Evolutionary conservation across 2,797 vertebrate species (phyloP), one percentile per base, ranked within the genome.

Genomic region (Chiroxiphia lanceolata): DNA sequence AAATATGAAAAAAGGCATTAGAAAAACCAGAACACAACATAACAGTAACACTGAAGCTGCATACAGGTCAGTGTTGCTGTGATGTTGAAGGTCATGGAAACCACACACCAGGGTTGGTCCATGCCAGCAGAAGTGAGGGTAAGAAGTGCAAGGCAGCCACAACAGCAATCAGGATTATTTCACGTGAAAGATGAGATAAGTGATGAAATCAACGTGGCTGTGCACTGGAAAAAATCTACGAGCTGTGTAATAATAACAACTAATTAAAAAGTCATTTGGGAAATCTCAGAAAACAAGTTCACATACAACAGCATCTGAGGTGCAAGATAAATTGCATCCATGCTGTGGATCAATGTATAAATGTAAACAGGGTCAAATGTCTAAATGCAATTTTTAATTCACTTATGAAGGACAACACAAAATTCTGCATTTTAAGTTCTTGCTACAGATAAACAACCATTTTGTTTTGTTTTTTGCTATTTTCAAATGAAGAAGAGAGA

Each of bases 251-350:
- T 57, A 81, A 50, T 21, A 89, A 77, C 27, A 82, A 36, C 15
- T 67, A 69, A 90, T 93, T 84, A 88, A 90, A 80, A 77, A 82
- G 70, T 63, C 72, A 76, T 88, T 79, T 91, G 47, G 70, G 69
- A 96, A 82, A 59, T 38, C 70, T 69, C 59, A 51, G 89, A 86
- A 51, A 42, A 56, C 20, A 78, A 65, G 64, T 64, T 77, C 36
- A 29, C 61, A 34, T 16, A 79, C n/a, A 68, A 57, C 0, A 40
- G 51, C 8, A 69, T 25, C 38, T 1, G 1, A 77, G 34, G n/a
- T 15, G 27, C 0, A 6, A 89, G 70, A 76, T 4, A 3, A 81
- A 69, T 74, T 9, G 48, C 27, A 86, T 65, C 38, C 60, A 3
- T 2, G 17, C n/a, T 10, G 38, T 15, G 34, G 45, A 53, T 67